Base-by-base conservation (phyloP, 1,140 invertebrate species). In the Zaprionus inermis region DNA sequence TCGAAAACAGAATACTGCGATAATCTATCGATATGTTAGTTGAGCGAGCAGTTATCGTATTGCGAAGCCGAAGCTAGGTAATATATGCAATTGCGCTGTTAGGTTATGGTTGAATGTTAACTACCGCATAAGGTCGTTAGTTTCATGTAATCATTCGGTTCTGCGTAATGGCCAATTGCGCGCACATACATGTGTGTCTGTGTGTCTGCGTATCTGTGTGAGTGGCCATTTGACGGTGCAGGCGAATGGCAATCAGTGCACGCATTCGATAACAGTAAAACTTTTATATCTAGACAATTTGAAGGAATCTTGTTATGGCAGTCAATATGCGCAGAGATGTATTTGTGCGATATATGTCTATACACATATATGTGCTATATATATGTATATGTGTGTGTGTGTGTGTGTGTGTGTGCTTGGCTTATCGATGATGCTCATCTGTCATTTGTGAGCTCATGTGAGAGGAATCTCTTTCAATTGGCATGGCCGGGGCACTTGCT, bases 381-480 rank as follows among this genome's bases (percentile, higher is more conserved):
- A 28, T 28, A 28, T 59, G 12, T 44, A 2, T 59, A 9, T 18
- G 14, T 44, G 20, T 44, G 36, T 57, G 32, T 38, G 32, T 57
- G 32, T n/a, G 32, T 38, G 32, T 57, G 55, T 22, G 56, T 41
- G 28, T 59, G 46, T 49, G 36, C 38, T 49, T 60, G 65, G 38
- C 57, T 73, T 73, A 73, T 73, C 65, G 54, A 56, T 70, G 66
- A 51, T 63, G 66, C 66, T 63, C 72, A 70, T 70, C 72, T 74
- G 72, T 70, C 66, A 70, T 74, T 59, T 75, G 72, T 75, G 59
- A 71, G 55, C 60, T 65, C 72, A 75, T 75, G 72, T 58, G 72
- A 74, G 66, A 58, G 56, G 66, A 70, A 74, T 74, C 61, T 70
- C 72, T 74, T 74, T 74, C 72, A 74, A 74, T 74, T 74, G 72